Base-by-base conservation (phyloP, 2,888 invertebrate genomes). In the Polyploca ridens region DNA sequence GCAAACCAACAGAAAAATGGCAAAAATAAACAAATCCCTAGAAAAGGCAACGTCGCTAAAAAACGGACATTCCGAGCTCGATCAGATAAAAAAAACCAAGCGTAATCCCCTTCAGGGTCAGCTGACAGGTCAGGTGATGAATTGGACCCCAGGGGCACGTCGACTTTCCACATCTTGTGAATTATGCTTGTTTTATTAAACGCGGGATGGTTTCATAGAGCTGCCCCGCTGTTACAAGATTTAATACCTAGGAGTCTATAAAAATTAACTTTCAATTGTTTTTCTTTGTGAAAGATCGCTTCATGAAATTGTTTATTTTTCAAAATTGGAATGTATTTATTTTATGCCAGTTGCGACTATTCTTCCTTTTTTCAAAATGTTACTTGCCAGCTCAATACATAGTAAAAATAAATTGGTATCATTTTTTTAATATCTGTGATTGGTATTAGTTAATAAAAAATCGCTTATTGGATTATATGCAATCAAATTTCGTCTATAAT, bases 61-160 rank as follows among this genome's bases (percentile, higher is more conserved):
- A 64, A 58, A 65, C 59, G 69, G 69, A 69, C 70, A 71, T 71
- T 64, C 46, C 64, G 69, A 65, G 67, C 72, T 68, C 71, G 73
- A 80, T 79, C 76, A 66, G 79, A 81, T 77, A 81, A 79, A 77
- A n/a, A 58, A 66, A 74, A 77, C 73, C 72, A 71, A 74, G 69
- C 72, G 75, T 81, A 77, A 77, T 75, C 76, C 73, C 63, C 67
- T 66, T 33, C 63, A 66, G 65, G 62, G 68, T 33, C 54, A 33
- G 66, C 68, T 74, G 78, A 76, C 79, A 77, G 65, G 65, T 61
- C 67, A 63, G 38, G 71, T 79, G 79, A 82, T 79, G 71, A 73
- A 78, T 77, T 35, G 73, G 69, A 63, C 72, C 73, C 72, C 58
- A 38, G 69, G 69, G 74, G 68, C 65, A 66, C 63, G 66, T 71